Evolutionary conservation across 2,113 vertebrate genomes (phyloP).

Genomic region (Falcunculus frontatus): DNA sequence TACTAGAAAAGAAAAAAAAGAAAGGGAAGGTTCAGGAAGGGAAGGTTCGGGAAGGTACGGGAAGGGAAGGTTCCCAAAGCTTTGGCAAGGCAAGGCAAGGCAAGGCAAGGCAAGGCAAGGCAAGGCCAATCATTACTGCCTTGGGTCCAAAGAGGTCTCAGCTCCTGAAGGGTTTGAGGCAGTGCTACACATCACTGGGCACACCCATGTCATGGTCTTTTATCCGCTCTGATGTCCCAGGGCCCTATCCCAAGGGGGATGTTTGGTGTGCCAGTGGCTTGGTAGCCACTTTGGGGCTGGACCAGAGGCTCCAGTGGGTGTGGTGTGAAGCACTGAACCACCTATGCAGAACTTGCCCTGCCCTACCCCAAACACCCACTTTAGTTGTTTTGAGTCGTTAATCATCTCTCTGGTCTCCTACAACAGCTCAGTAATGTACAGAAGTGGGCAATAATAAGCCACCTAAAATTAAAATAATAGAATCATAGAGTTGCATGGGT

Average conservation of each 20-base stretch:
- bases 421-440: neutral
- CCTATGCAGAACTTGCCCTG: neutral
- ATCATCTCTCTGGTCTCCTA: neutral
- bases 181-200: accelerated
- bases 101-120: no score
- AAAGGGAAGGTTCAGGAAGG: no score
- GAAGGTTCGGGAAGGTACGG: no score
- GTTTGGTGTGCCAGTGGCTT: neutral
- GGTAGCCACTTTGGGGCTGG: neutral
- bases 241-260: neutral
- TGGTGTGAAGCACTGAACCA: neutral
- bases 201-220: accelerated
- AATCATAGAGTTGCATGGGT: neutral
- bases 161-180: no score
- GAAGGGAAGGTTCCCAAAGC: no score
- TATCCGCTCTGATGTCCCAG: neutral
- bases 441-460: neutral
- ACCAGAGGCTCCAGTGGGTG: neutral
- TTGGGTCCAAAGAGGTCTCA: neutral
- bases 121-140: neutral
- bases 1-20: neutral
- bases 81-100: no score
- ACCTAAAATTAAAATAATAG: neutral
- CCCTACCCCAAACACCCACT: neutral
- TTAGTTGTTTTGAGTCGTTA: neutral